These are phyloP conservation scores for Pectinophora gossypiella DNA, from an alignment of 1,140 invertebrate species.

Conservation along the genomic window DNA sequence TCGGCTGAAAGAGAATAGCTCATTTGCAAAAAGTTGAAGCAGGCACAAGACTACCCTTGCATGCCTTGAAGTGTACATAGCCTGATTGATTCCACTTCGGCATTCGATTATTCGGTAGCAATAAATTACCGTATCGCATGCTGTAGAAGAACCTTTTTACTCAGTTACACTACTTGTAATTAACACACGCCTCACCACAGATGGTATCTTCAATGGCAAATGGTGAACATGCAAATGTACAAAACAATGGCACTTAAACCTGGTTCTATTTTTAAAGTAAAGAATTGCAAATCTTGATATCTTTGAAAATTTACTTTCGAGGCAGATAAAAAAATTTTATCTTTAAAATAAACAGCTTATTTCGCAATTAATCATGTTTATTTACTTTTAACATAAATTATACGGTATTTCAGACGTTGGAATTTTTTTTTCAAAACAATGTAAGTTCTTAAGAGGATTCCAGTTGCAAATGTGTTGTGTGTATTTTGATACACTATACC, in stretches of 20 bases:
- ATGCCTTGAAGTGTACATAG: constrained; percentile 16
- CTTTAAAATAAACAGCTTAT: no score
- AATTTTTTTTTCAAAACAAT: no score
- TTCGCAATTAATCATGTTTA: no score
- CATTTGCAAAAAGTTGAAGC: constrained; percentile 4
- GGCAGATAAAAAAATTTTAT: no score
- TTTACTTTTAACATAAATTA: no score
- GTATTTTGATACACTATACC: no score
- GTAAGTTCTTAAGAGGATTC: no score
- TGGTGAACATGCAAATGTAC: constrained; percentile 3
- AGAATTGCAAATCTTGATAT: neutral
- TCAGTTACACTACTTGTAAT: neutral
- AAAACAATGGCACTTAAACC: neutral
- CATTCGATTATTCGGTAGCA: constrained; percentile 19
- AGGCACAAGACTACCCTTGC: constrained; percentile 15
- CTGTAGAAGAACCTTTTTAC: constrained; percentile 9
- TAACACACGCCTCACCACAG: constrained; percentile 1
- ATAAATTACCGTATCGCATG: constrained; percentile 22
- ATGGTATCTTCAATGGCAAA: constrained; percentile 3
- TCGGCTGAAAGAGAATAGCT: neutral
- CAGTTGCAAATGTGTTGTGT: no score
- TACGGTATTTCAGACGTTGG: no score
- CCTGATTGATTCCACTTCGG: constrained; percentile 28
- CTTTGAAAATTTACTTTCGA: no score
- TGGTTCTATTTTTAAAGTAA: neutral